Percentiles rank a stretch among this genome's conserved stretches.
phyloP scores from a whole-genome alignment of 2,797 vertebrate genomes.

The Acipenser ruthenus region DNA sequence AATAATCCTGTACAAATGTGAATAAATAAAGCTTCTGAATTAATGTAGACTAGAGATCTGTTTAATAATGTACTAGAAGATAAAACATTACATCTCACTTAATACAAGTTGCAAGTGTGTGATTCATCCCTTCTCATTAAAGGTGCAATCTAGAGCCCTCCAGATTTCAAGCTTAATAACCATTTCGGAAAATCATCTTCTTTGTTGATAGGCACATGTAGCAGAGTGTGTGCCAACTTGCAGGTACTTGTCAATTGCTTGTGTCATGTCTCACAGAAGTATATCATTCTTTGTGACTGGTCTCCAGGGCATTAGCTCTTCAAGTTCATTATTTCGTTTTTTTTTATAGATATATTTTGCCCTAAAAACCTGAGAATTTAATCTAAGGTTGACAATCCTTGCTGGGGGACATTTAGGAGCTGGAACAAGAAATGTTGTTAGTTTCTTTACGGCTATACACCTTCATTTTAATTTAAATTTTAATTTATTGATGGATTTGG shows the following conservation, averaged over 20 bases:
- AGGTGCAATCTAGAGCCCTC: slow-evolving; percentile 60
- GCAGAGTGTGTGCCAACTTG: slow-evolving; percentile 58
- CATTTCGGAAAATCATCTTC: slow-evolving; percentile 59
- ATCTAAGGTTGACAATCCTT: slow-evolving; percentile 84
- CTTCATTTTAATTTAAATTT: slow-evolving; percentile 42
- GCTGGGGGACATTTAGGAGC: slow-evolving; percentile 89
- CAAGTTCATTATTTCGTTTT: slow-evolving; percentile 97
- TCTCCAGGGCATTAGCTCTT: slow-evolving; percentile 93
- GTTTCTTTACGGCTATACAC: slow-evolving; percentile 47
- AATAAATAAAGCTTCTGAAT: slow-evolving; percentile 64
- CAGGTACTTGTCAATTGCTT: slow-evolving; percentile 72
- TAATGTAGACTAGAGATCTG: slow-evolving; percentile 56
- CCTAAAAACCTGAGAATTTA: slow-evolving; percentile 93
- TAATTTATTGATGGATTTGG: slow-evolving; percentile 43
- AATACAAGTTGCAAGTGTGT: slow-evolving; percentile 48
- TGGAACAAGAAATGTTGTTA: slow-evolving; percentile 63
- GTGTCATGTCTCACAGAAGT: slow-evolving; percentile 65
- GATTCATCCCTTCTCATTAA: slow-evolving; percentile 66
- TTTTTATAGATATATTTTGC: slow-evolving; percentile 87
- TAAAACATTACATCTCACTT: slow-evolving; percentile 55
- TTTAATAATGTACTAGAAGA: slow-evolving; percentile 55
- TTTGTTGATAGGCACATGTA: slow-evolving; percentile 69
- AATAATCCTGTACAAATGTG: slow-evolving; percentile 63
- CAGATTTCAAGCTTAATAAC: slow-evolving; percentile 67
- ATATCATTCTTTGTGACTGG: slow-evolving; percentile 72